Conservation (phyloP, 1,140 invertebrate genomes). For the Saccostrea glomerata region DNA sequence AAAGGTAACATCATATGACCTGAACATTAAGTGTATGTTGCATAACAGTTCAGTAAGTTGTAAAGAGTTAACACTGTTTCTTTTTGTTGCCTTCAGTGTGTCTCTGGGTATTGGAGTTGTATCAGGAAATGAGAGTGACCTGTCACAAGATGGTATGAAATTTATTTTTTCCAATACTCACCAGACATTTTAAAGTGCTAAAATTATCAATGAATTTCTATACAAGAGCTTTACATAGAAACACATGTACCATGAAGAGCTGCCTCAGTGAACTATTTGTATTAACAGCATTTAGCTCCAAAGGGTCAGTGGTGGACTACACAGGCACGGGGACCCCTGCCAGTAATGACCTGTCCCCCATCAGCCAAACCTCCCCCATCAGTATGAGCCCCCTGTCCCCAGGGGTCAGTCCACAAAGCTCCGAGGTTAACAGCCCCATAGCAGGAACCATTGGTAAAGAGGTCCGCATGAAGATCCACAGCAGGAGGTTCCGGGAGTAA, state of each 20-base stretch:
- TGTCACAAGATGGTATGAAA: slow-evolving; percentile 74
- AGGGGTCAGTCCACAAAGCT: slow-evolving; percentile 69
- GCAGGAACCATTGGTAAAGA: slow-evolving; percentile 69
- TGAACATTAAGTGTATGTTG: too few species aligned
- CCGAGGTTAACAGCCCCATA: slow-evolving; percentile 74
- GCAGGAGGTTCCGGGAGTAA: slow-evolving; percentile 77
- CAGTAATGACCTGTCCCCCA: slow-evolving; percentile 76
- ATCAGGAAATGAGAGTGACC: slow-evolving; percentile 70
- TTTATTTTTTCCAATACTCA: background rate
- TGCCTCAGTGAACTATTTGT: background rate
- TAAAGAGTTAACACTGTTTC: too few species aligned
- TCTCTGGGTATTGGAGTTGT: slow-evolving; percentile 70
- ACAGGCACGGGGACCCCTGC: slow-evolving; percentile 65
- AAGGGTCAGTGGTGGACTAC: slow-evolving; percentile 66
- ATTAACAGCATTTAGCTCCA: slow-evolving; percentile 63
- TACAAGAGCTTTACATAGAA: too few species aligned
- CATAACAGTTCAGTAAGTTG: too few species aligned
- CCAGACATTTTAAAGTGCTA: too few species aligned
- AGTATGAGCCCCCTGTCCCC: slow-evolving; percentile 76
- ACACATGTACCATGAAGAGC: too few species aligned
- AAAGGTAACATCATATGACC: too few species aligned
- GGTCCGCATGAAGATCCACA: slow-evolving; percentile 76
- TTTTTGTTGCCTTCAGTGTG: slow-evolving; percentile 58
- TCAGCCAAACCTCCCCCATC: slow-evolving; percentile 77
- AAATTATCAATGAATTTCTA: too few species aligned